Conservation (phyloP, 2,113 vertebrate genomes). For the Percina caprodes region DNA sequence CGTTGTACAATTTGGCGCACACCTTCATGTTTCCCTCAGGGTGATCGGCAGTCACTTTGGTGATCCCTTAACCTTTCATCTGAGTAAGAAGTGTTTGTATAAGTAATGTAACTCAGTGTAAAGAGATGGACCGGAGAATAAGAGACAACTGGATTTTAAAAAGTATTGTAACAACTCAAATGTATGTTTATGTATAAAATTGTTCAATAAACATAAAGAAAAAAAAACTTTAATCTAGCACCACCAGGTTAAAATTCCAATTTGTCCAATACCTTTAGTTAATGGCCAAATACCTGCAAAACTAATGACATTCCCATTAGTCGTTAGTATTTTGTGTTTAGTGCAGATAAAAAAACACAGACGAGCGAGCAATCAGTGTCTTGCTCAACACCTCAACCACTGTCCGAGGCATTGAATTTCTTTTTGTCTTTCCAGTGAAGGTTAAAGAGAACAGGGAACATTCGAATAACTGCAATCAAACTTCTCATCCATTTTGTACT, state of each 20-base stretch:
- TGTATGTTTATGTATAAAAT: no score
- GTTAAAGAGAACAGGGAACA: not conserved
- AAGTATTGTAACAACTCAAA: no score
- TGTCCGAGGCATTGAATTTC: not conserved
- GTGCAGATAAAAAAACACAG: no score
- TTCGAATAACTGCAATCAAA: conserved; percentile 1
- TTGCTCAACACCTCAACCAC: conserved; percentile 13
- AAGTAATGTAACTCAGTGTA: no score
- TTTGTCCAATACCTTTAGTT: not conserved
- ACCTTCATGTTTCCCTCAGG: not conserved
- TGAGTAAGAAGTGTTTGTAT: no score
- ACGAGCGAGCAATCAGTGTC: not conserved
- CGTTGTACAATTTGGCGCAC: not conserved
- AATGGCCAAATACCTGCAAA: not conserved
- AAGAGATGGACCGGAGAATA: no score
- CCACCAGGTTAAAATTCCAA: no score
- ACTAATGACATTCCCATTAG: not conserved
- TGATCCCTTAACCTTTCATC: not conserved
- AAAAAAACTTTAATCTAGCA: no score
- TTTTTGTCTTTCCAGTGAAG: not conserved
- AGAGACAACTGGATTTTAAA: no score
- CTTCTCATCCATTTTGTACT: not conserved
- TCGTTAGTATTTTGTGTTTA: not conserved
- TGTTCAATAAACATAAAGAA: no score
- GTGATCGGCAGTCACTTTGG: not conserved